Base-by-base conservation (phyloP, 2,797 vertebrate species). In the Sebastes vulpes region DNA sequence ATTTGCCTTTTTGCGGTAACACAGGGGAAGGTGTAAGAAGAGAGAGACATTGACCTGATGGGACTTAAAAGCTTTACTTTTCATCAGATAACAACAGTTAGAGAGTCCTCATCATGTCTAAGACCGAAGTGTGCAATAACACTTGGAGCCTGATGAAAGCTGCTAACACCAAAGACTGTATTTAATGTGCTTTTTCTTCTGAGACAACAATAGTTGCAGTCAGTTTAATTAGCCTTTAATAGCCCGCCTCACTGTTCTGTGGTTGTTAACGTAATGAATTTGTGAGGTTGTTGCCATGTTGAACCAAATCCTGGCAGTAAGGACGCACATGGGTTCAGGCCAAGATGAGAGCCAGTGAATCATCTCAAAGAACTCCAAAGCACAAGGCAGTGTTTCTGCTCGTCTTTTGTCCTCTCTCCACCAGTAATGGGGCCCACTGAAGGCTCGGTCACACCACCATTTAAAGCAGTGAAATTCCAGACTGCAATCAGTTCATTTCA, bases 91-190 rank as follows among this genome's bases (percentile, higher is more conserved):
- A 26, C 28, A 50, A 14, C 5, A 54, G 25, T 20, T n/a, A 28
- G 23, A 14, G 23, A 54, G 7, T 56, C 50, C 3, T 52, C 16
- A 18, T 65, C 9, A 21, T 57, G 38, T 72, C 32, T 5, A 53
- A 65, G 25, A 57, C 16, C 54, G 29, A 65, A 63, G 16, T 57
- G 60, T 75, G 59, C 48, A 56, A 42, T 32, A 53, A 65, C 6
- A 31, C 59, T 79, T 81, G 60, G 23, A 64, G 59, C 20, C 54
- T n/a, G 38, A 48, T 77, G 57, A 83, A 82, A 78, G 85, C 5
- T 23, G 52, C 12, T 16, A 9, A 69, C 32, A 68, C 72, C 75
- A 81, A 65, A 71, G 29, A 35, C 38, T 29, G 12, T 25, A 23
- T 84, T 77, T 69, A 84, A 70, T 60, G 42, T 76, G 65, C 31